These are phyloP conservation scores for Dryobotodes eremita DNA, from an alignment of 2,888 invertebrate species.

Conservation along the genomic window DNA sequence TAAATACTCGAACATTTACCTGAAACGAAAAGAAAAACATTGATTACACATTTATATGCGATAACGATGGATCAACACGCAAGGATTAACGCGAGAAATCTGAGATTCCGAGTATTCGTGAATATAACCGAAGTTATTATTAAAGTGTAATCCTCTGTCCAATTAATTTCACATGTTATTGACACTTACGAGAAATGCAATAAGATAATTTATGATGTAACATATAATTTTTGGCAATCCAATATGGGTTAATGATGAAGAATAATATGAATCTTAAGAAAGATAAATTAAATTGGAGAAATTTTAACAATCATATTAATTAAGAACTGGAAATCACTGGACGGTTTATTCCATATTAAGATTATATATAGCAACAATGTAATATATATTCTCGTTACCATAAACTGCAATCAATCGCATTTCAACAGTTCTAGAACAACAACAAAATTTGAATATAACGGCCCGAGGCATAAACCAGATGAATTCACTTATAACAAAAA, in stretches of 20 bases:
- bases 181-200: constrained; percentile 20
- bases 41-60: constrained; percentile 42
- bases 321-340: too few relatives aligned
- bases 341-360: background rate
- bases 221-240: background rate
- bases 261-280: background rate
- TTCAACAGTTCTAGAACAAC: constrained; percentile 34
- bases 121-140: constrained; percentile 24
- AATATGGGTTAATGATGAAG: constrained; percentile 1
- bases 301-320: too few relatives aligned
- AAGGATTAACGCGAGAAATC: constrained; percentile 36
- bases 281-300: background rate
- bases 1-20: constrained; percentile 44
- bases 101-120: constrained; percentile 39
- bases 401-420: constrained; percentile 27
- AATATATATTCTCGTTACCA: constrained; percentile 15
- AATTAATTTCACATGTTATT: constrained; percentile 19
- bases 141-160: constrained; percentile 8
- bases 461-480: constrained; percentile 22
- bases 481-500: constrained; percentile 38
- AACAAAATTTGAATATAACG: constrained; percentile 43
- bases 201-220: constrained; percentile 17
- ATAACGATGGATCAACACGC: constrained; percentile 46
- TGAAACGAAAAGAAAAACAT: constrained; percentile 55
- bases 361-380: constrained; percentile 8